Percentiles rank a stretch among this genome's conserved stretches.
These are phyloP conservation scores for Hyppa rectilinea DNA, from an alignment of 2,888 invertebrate genomes.

Conservation along the genomic window DNA sequence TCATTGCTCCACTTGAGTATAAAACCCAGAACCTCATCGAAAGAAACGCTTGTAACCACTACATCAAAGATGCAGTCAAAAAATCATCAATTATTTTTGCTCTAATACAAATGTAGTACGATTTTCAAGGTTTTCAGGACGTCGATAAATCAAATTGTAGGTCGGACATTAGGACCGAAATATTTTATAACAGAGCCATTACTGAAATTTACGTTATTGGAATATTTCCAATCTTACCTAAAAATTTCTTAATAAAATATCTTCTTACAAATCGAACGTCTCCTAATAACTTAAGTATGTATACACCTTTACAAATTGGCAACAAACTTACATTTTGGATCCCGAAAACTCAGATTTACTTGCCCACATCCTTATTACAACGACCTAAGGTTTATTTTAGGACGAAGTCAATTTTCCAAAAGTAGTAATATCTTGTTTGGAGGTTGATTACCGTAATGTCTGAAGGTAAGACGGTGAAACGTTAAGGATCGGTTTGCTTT, in stretches of 20 bases:
- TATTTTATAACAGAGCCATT: background rate
- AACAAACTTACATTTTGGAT: conserved; percentile 15
- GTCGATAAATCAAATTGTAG: background rate
- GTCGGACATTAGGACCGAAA: background rate
- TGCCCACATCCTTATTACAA: conserved; percentile 4
- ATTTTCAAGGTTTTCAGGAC: background rate
- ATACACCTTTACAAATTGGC: conserved; percentile 38
- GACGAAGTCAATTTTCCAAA: background rate
- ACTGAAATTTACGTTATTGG: background rate
- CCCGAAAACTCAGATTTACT: background rate
- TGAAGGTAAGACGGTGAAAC: conserved; percentile 76
- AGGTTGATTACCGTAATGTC: conserved; percentile 82
- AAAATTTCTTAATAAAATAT: background rate
- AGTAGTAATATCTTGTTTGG: background rate
- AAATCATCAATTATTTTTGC: too few species aligned
- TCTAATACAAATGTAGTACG: too few species aligned
- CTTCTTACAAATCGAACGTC: conserved; percentile 16
- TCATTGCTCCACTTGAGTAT: too few species aligned
- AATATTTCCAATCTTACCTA: background rate
- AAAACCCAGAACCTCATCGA: too few species aligned
- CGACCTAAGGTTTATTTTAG: conserved; percentile 46
- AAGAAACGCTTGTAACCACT: too few species aligned
- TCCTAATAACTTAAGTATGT: conserved; percentile 34
- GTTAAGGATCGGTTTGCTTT: conserved; percentile 69
- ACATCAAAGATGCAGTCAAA: too few species aligned